phyloP scores from a whole-genome alignment of 1,140 invertebrate genomes.

The Aphis gossypii region DNA sequence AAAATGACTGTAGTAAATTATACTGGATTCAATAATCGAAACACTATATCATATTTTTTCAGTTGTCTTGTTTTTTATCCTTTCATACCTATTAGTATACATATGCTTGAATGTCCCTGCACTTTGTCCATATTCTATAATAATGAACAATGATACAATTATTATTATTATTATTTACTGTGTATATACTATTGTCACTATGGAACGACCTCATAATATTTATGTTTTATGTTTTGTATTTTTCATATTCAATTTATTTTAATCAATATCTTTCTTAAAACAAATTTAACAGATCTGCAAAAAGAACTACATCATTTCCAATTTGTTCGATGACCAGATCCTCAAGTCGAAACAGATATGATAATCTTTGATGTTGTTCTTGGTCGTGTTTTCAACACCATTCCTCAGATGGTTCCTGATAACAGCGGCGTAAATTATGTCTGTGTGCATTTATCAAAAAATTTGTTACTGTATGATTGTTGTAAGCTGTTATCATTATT shows the following conservation, averaged over 20 bases:
- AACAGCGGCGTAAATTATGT: neutral
- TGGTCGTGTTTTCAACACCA: conserved; percentile 54
- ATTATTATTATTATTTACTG: neutral
- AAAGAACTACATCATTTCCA: conserved; percentile 57
- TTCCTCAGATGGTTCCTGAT: conserved; percentile 56
- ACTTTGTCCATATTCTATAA: neutral
- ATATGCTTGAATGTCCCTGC: conserved; percentile 39
- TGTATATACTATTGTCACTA: neutral
- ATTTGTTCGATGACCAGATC: conserved; percentile 48
- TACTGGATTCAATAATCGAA: neutral
- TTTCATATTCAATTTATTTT: neutral
- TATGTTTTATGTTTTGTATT: neutral
- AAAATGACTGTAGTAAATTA: conserved; percentile 40
- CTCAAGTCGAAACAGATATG: conserved; percentile 10
- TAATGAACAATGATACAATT: neutral
- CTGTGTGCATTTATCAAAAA: conserved; percentile 12
- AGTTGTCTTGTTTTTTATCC: conserved; percentile 13
- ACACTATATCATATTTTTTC: conserved; percentile 27
- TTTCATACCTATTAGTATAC: conserved; percentile 24
- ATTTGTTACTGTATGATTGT: neutral
- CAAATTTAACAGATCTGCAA: conserved; percentile 49
- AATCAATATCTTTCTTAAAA: neutral
- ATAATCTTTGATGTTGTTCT: conserved; percentile 57
- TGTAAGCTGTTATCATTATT: conserved; percentile 16
- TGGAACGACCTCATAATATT: neutral